Evolutionary conservation across 2,888 invertebrate genomes (phyloP).

Genomic region (Thymelicus acteon): DNA sequence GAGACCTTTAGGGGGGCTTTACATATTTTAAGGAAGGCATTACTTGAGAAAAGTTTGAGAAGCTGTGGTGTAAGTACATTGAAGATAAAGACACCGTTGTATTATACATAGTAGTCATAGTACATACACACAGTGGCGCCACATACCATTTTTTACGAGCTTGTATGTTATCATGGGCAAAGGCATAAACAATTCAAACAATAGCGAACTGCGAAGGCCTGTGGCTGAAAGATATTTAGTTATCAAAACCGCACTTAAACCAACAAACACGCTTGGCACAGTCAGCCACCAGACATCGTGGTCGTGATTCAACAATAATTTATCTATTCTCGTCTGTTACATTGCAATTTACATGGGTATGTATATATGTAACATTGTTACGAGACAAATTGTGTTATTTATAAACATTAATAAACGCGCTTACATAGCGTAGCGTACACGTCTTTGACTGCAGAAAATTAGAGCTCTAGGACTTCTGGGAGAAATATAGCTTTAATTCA

Average conservation of each 20-base stretch:
- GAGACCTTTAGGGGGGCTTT: too few species aligned
- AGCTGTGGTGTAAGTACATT: too few species aligned
- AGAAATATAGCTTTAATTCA: too few species aligned
- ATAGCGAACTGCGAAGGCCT: neutral
- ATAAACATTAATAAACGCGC: constrained; percentile 21
- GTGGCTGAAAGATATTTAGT: neutral
- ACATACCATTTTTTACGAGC: constrained; percentile 8
- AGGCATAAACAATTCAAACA: neutral
- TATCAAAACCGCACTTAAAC: neutral
- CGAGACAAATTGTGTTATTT: neutral
- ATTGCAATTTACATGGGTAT: neutral
- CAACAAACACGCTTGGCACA: neutral
- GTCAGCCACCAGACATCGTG: neutral
- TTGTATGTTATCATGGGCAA: constrained; percentile 3
- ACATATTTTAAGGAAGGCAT: too few species aligned
- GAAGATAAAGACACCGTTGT: too few species aligned
- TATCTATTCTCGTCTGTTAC: constrained; percentile 25
- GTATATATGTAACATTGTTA: constrained; percentile 14
- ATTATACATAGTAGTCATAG: too few species aligned
- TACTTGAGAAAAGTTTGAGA: too few species aligned
- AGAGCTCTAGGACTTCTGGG: too few species aligned
- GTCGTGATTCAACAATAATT: neutral
- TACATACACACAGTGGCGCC: neutral
- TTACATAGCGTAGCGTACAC: neutral
- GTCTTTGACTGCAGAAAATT: too few species aligned